These are phyloP conservation scores for Megalops atlanticus DNA, from an alignment of 2,113 vertebrate genomes.

Conservation along the genomic window DNA sequence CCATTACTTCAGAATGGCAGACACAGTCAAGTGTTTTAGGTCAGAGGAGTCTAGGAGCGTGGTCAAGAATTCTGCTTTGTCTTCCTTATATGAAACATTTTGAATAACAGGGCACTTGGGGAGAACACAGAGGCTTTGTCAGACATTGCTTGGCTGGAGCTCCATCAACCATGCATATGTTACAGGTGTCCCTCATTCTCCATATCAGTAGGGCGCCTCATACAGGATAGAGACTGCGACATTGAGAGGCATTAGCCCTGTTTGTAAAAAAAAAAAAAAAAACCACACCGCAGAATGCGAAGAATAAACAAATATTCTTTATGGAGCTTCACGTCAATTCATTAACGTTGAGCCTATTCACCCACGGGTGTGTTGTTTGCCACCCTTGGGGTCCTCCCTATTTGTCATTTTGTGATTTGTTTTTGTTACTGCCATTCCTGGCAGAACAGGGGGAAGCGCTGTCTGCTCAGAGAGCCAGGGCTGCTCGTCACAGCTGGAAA, in stretches of 20 bases:
- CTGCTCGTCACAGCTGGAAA: constrained; percentile 46
- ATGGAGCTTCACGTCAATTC: constrained; percentile 56
- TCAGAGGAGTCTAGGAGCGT: neutral
- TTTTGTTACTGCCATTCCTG: constrained; percentile 52
- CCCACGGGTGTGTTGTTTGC: constrained; percentile 50
- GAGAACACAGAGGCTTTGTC: neutral
- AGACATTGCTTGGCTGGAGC: neutral
- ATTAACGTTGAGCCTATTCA: constrained; percentile 59
- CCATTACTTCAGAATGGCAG: no score
- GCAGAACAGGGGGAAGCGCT: constrained; percentile 59
- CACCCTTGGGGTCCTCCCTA: constrained; percentile 51
- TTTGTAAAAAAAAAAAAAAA: constrained; percentile 25
- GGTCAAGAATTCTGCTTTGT: neutral
- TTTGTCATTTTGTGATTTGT: constrained; percentile 68
- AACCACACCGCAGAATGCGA: constrained; percentile 36
- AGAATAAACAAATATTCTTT: constrained; percentile 57
- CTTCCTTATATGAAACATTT: neutral
- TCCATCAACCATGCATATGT: constrained; percentile 43
- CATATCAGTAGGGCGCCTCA: constrained; percentile 45
- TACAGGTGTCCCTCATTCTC: constrained; percentile 58
- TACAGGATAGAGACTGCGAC: constrained; percentile 44
- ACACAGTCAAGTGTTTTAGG: no score
- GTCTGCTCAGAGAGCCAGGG: constrained; percentile 45
- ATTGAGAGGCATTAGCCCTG: constrained; percentile 47
- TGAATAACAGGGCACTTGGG: neutral